Evolutionary conservation across 2,113 vertebrate species (phyloP).

Genomic region (Myrmecophaga tridactyla): DNA sequence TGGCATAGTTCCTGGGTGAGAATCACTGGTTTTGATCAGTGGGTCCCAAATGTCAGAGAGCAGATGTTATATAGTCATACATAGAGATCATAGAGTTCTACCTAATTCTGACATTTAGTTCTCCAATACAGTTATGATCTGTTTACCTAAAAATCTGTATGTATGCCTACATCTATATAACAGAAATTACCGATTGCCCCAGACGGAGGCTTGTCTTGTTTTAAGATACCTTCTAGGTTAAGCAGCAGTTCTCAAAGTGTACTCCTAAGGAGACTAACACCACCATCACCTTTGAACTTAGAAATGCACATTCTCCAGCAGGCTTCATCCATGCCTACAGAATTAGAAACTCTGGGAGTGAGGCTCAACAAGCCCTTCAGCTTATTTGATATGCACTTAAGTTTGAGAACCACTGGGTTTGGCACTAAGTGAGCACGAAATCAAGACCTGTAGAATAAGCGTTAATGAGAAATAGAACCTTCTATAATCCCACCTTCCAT

Average conservation of each 20-base stretch:
- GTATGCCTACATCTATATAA: not conserved
- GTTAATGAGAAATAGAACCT: not conserved
- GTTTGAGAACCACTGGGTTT: not conserved
- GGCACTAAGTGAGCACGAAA: not conserved
- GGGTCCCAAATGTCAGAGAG: not conserved
- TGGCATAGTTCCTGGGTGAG: not conserved
- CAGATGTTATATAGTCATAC: not conserved
- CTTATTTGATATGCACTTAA: not conserved
- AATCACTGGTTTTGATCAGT: not conserved
- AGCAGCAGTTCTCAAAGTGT: not conserved
- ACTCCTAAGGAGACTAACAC: not conserved
- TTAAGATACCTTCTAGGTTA: not conserved
- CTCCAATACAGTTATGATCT: not conserved
- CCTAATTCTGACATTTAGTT: not conserved
- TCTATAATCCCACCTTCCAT: accelerated
- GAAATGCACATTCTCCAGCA: not conserved
- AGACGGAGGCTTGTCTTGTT: not conserved
- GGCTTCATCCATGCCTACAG: not conserved
- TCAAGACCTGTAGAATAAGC: not conserved
- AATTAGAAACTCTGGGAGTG: not conserved
- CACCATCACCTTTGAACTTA: not conserved
- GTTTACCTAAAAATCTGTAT: not conserved
- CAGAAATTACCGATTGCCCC: not conserved
- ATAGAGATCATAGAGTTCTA: not conserved
- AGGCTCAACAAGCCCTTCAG: not conserved